Conservation (phyloP, 1,140 invertebrate species). For the Drosophila funebris region DNA sequence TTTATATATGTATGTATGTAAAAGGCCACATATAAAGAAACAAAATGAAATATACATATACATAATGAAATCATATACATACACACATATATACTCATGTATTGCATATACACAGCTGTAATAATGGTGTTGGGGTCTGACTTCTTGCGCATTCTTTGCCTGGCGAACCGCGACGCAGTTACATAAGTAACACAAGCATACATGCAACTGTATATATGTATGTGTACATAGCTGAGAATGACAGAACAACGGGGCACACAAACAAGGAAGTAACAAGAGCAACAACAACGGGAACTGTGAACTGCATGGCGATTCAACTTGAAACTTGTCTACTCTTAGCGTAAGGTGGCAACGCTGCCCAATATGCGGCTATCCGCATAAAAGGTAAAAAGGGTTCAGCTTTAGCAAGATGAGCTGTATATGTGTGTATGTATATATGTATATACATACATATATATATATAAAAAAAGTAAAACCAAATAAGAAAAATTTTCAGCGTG, state of each 20-base stretch:
- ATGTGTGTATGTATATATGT: not conserved
- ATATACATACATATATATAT: constrained; percentile 16
- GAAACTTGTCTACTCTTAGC: constrained; percentile 48
- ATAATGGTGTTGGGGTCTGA: constrained; percentile 11
- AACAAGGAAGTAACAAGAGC: constrained; percentile 55
- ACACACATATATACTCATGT: not conserved
- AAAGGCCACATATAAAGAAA: constrained; percentile 12
- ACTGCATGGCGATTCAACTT: constrained; percentile 37
- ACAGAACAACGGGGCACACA: constrained; percentile 28
- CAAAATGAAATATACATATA: not conserved
- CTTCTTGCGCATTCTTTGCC: constrained; percentile 43
- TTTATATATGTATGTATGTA: constrained; percentile 7
- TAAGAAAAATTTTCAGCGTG: constrained; percentile 32
- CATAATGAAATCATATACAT: too few species aligned
- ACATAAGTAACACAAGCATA: constrained; percentile 27
- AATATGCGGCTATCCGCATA: not conserved
- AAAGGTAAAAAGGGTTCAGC: constrained; percentile 32
- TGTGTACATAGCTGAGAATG: constrained; percentile 21
- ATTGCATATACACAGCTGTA: not conserved
- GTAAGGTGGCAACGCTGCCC: constrained; percentile 36
- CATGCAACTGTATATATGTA: constrained; percentile 4
- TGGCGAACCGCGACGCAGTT: constrained; percentile 41
- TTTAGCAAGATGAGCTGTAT: constrained; percentile 30
- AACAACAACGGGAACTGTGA: constrained; percentile 13
- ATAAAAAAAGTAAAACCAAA: constrained; percentile 40